Base-by-base conservation (phyloP, 2,113 vertebrate species). In the Pseudorectes ferrugineus region DNA sequence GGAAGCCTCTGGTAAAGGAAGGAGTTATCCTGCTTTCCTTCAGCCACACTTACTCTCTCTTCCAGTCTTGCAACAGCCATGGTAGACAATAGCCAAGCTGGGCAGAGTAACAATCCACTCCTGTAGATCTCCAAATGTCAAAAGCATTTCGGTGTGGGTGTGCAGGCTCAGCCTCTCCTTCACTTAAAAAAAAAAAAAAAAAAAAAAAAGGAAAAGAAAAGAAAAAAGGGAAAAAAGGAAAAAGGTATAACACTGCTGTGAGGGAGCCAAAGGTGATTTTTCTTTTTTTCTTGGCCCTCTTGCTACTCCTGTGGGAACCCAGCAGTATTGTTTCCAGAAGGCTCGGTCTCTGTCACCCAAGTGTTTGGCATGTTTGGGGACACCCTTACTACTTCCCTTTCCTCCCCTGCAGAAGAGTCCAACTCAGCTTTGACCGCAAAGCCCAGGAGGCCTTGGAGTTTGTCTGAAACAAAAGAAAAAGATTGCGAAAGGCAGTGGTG, bases 391-490 rank as follows among this genome's bases (percentile, higher is more conserved):
- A 94, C 80, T 97, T 97, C 95, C 92, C 92, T 84, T 94, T 95
- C 87, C 90, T 93, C 42, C 79, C 74, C 76, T 92, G 90, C 81
- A 94, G 88, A 95, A 96, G 71, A 92, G 78, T 97, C 96, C 96
- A 96, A 89, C 54, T 62, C 94, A 80, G 95, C 94, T 96, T 94
- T 86, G 92, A 95, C 94, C 95, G 2, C 88, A 96, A 97, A 94
- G 93, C 96, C 96, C 94, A 88, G 77, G 92, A 92, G 95, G 92
- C 89, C 77, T 84, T 88, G 95, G 96, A 95, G 93, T 89, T 96
- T 92, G 96, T 95, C 89, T 94, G 90, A 97, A 97, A 97, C 96
- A 97, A 97, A 97, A 96, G 95, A 84, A 95, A 96, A 95, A 96
- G 88, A 96, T 97, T 97, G 95, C 92, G 93, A 97, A 97, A 97